phyloP scores from a whole-genome alignment of 2,113 vertebrate genomes.

The Alligator mississippiensis region DNA sequence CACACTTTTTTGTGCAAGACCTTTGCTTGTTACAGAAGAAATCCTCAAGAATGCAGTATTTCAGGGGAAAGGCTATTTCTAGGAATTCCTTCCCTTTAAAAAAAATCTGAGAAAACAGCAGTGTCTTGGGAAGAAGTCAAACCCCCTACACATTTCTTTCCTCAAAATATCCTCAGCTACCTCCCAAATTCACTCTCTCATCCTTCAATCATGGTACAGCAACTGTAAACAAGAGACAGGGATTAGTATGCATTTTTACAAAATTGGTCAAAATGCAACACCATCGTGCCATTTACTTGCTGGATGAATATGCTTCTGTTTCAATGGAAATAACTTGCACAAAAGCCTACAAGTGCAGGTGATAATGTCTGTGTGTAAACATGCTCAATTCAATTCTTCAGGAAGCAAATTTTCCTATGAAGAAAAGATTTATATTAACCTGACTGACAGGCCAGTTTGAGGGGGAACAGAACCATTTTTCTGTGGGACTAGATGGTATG shows the following conservation, averaged over 20 bases:
- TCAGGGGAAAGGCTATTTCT: background rate
- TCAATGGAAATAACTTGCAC: background rate
- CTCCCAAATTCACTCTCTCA: background rate
- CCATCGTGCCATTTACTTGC: background rate
- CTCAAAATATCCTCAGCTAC: background rate
- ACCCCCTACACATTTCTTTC: background rate
- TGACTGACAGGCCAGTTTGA: background rate
- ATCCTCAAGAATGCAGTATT: background rate
- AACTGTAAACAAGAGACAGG: background rate
- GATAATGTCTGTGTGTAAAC: background rate
- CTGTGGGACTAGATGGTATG: background rate
- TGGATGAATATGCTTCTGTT: background rate
- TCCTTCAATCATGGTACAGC: background rate
- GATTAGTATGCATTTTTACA: too few species aligned
- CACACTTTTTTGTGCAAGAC: slow-evolving; percentile 30
- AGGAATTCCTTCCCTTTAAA: background rate
- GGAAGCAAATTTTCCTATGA: background rate
- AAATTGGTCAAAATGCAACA: too few species aligned
- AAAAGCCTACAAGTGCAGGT: background rate
- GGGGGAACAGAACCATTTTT: background rate
- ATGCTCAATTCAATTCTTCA: background rate
- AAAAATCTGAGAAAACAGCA: background rate
- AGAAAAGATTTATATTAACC: background rate
- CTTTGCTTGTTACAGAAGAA: background rate
- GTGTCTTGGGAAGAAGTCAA: background rate